Conservation (phyloP, 2,797 vertebrate genomes). For the Acanthiza pusilla region DNA sequence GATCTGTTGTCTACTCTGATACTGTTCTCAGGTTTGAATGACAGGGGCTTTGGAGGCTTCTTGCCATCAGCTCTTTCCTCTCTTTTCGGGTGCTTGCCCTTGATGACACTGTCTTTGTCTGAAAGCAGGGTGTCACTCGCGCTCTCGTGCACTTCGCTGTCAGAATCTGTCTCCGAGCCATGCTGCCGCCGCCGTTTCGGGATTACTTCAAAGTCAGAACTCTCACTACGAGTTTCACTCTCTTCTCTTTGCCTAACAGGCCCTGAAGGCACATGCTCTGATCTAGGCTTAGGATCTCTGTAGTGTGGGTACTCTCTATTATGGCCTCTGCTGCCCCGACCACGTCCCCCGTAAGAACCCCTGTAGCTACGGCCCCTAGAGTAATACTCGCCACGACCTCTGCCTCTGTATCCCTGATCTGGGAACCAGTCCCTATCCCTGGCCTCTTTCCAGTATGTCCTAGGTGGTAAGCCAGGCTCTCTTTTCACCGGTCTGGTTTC, state of each 20-base stretch:
- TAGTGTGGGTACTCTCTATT: constrained; percentile 88
- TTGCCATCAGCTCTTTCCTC: constrained; percentile 75
- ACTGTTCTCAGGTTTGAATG: constrained; percentile 73
- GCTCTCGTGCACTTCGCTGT: constrained; percentile 94
- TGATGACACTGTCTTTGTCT: constrained; percentile 86
- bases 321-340: constrained; percentile 82
- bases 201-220: constrained; percentile 95
- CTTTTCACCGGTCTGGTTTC: constrained; percentile 82
- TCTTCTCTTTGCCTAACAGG: constrained; percentile 91
- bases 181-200: constrained; percentile 91
- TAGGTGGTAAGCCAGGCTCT: constrained; percentile 84
- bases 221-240: constrained; percentile 98
- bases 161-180: constrained; percentile 95
- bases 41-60: constrained; percentile 68
- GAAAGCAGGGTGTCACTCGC: constrained; percentile 92
- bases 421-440: constrained; percentile 90
- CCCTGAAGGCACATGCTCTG: constrained; percentile 78
- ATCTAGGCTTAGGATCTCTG: constrained; percentile 86
- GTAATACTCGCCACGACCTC: constrained; percentile 96
- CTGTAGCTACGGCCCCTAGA: constrained; percentile 94
- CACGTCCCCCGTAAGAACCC: constrained; percentile 89
- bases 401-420: constrained; percentile 87
- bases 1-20: constrained; percentile 70
- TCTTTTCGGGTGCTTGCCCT: constrained; percentile 74
- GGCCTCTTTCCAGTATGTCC: constrained; percentile 88